Conservation (phyloP, 2,113 vertebrate species). For the Corythaixoides concolor region DNA sequence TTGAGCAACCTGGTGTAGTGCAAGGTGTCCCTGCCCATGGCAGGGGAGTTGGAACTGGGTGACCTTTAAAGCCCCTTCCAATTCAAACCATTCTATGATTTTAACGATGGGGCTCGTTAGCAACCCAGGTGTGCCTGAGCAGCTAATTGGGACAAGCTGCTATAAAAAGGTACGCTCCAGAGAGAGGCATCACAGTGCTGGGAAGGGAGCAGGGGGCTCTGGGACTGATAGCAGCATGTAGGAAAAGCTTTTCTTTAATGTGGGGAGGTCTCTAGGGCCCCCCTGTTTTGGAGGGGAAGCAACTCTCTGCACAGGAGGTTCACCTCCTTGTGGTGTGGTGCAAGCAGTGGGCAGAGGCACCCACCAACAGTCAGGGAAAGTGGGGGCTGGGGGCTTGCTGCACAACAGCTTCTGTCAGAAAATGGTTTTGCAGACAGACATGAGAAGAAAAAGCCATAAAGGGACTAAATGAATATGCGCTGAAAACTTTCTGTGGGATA, state of each 20-base stretch:
- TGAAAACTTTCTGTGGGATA: not conserved
- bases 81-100: too few species aligned
- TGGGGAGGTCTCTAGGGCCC: not conserved
- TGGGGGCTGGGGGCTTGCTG: not conserved
- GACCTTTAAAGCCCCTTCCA: too few species aligned
- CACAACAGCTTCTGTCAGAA: not conserved
- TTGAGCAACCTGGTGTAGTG: too few species aligned
- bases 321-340: rapidly evolving
- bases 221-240: not conserved
- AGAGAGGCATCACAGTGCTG: not conserved
- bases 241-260: not conserved
- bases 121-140: not conserved
- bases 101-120: not conserved
- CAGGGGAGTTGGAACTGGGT: too few species aligned
- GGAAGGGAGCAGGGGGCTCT: not conserved
- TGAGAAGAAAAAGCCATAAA: not conserved
- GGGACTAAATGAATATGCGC: not conserved
- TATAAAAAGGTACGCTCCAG: not conserved
- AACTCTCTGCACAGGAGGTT: not conserved
- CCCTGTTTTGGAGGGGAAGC: not conserved
- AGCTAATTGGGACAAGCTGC: not conserved
- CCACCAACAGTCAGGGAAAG: too few species aligned
- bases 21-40: too few species aligned
- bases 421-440: not conserved
- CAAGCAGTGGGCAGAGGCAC: not conserved